Conservation (phyloP, 1,140 invertebrate genomes). For the Acyrthosiphon pisum region DNA sequence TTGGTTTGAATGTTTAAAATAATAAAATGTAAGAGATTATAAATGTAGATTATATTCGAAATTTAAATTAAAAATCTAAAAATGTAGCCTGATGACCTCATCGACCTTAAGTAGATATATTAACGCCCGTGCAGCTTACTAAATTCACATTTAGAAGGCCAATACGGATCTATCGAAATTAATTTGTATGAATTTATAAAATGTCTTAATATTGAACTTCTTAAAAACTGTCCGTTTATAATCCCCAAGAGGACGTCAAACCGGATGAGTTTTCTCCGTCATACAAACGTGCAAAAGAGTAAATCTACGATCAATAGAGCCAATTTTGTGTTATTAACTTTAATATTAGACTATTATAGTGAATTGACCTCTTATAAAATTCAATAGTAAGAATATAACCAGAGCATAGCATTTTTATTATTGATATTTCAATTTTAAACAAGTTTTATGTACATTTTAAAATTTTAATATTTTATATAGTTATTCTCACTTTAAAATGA, state of each 20-base stretch:
- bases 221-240: not conserved
- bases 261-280: not conserved
- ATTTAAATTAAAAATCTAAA: not conserved
- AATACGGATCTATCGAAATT: too few species aligned
- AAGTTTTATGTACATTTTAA: not conserved
- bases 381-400: not conserved
- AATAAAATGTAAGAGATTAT: not conserved
- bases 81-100: not conserved
- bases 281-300: not conserved
- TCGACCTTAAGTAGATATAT: not conserved
- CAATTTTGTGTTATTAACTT: not conserved
- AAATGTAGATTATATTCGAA: not conserved
- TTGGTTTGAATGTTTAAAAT: too few species aligned
- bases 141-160: too few species aligned
- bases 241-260: not conserved
- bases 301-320: not conserved
- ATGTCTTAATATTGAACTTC: not conserved
- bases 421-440: not conserved
- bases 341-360: not conserved
- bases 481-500: not conserved
- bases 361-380: not conserved
- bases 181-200: not conserved
- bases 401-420: not conserved
- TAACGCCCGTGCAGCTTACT: too few species aligned
- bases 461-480: not conserved